Evolutionary conservation across 2,888 invertebrate genomes (phyloP).

Genomic region (Mesorhabditis belari): DNA sequence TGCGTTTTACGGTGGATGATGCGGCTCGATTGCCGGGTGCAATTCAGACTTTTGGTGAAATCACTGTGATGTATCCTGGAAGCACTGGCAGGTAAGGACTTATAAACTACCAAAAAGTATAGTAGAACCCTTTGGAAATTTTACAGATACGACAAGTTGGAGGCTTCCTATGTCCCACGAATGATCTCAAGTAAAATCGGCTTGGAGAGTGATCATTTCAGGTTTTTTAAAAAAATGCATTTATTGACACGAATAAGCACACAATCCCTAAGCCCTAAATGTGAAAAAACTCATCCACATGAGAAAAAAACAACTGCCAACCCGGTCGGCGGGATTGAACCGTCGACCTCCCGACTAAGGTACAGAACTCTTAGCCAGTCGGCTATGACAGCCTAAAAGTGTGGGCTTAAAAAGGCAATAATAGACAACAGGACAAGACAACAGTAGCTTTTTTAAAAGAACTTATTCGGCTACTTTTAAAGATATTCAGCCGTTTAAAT

Average conservation of each 20-base stretch:
- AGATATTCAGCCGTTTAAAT: no score
- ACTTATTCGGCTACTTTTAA: no score
- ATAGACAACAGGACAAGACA: no score
- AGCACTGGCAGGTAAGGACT: constrained; percentile 41
- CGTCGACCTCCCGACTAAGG: no score
- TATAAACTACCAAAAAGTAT: neutral
- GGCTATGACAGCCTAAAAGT: no score
- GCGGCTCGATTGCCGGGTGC: constrained; percentile 67
- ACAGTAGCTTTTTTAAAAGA: no score
- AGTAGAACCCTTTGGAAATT: neutral
- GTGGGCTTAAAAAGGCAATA: no score
- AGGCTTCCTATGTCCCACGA: constrained; percentile 47
- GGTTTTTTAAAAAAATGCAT: no score
- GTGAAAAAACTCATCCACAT: constrained; percentile 8
- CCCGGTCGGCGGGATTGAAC: no score
- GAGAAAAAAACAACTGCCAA: neutral
- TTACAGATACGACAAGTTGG: constrained; percentile 16
- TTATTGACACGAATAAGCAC: constrained; percentile 14
- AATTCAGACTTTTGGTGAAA: constrained; percentile 80
- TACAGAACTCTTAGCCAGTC: neutral
- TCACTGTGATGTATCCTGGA: constrained; percentile 60
- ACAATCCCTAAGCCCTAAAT: constrained; percentile 11
- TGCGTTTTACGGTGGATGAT: constrained; percentile 75
- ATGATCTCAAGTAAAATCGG: constrained; percentile 29
- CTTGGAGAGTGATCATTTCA: constrained; percentile 30